Evolutionary conservation across 1,140 invertebrate genomes (phyloP), one percentile per base, ranked within the genome.

Genomic region (Drosophila sp.): DNA sequence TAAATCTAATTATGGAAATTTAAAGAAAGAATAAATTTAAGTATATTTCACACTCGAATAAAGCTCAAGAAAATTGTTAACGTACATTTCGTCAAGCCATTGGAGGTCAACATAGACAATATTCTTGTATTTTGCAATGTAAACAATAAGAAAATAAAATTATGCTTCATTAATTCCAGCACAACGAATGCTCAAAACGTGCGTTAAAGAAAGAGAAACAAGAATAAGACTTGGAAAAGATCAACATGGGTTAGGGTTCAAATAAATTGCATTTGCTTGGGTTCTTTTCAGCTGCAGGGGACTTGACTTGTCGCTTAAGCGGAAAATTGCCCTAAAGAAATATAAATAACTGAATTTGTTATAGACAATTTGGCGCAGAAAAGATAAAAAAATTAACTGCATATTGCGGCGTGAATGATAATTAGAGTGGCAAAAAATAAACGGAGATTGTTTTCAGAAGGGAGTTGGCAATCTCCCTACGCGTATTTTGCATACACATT

Each of bases 241-340:
- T 21, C 21, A 56, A 40, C 41, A 46, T 69, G 78, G 82, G 75
- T 67, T 64, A 86, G 69, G 82, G 82, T 87, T 87, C 81, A 86
- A 81, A 78, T 58, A 86, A 86, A 86, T 86, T 86, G 81, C 78
- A 78, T 78, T 86, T 81, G 64, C 51, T 58, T 48, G 51, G 32
- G 40, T 36, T 58, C 14, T 45, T 5, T 13, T 45, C 38, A 4
- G 61, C 50, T 41, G 45, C 27, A 36, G 27, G 71, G 14, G 61
- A 54, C 59, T 64, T 75, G 64, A 71, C 79, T 87, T 89, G 82
- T 89, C 83, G 82, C 82, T 87, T 82, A 58, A 87, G 78, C 75
- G 76, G 67, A 87, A 87, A 86, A 86, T 86, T 87, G 72, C 18
- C 32, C 34, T 40, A 25, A 4, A 32, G 13, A 54, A 53, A 64